Base-by-base conservation (phyloP, 1,140 invertebrate species). In the Drosophila virilis region DNA sequence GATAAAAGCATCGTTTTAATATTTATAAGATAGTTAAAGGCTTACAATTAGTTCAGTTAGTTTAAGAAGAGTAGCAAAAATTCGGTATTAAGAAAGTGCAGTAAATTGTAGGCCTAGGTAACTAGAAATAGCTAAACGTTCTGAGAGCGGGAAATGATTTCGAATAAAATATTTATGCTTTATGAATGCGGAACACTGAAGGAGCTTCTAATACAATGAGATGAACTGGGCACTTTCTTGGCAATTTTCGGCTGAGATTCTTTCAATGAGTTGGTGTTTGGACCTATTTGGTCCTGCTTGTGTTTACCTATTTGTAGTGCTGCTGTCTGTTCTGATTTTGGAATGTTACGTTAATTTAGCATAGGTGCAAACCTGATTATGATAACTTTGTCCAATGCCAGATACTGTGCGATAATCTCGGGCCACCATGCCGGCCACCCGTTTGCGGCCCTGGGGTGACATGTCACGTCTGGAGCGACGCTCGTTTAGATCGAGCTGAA, bases 401-500 rank as follows among this genome's bases (percentile, higher is more conserved):
- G 92, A 92, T 84, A 92, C 91, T 65, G 91, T 92, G 70, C 93
- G 90, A 81, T 93, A 94, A 67, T 94, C 94, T 62, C 94, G 93
- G 76, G 93, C 92, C 72, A 93, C 92, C 94, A 96, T 95, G 66
- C 95, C 94, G 58, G 95, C 94, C 15, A 95, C 93, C 73, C 95
- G 93, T 90, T 96, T 95, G 67, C 96, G 94, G 76, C 95, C 95
- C 77, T 96, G 95, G 9, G 96, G 96, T 59, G 96, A 96, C 94
- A 96, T 96, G 84, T 97, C 96, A 77, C 96, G 94, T 77, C 96
- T 93, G 70, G 93, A 94, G 65, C 93, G 93, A 75, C 94, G 92
- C 57, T 93, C 91, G 80, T 91, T 80, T 73, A 92, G 80, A 79
- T 92, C 92, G 70, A 92, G 75, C 92, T 92, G 78, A 74, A 82